A percentile compares a stretch with the other conserved stretches of the same genome.
Evolutionary conservation across 2,888 invertebrate species (phyloP).

Genomic region (Metallyticus violacea): DNA sequence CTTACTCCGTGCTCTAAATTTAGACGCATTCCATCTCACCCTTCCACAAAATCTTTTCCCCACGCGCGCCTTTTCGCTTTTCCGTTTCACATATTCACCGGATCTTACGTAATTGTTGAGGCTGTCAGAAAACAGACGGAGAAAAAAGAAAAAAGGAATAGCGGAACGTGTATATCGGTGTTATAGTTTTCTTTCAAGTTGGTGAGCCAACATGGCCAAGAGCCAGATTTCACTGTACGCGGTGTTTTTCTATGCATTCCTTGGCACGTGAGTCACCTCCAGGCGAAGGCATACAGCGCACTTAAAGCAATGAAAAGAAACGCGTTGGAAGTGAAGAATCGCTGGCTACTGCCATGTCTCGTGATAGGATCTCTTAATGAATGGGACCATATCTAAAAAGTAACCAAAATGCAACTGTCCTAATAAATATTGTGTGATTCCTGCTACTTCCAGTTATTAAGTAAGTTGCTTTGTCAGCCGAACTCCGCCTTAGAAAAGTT

Average conservation of each 20-base stretch:
- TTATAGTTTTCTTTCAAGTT: neutral
- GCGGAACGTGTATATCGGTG: neutral
- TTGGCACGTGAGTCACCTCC: neutral
- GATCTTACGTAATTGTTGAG: conserved; percentile 19
- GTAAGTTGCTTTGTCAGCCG: too few relatives aligned
- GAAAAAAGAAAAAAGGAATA: neutral
- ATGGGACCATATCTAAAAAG: neutral
- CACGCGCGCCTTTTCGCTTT: neutral
- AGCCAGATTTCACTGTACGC: neutral
- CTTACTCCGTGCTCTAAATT: neutral
- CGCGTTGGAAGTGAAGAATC: neutral
- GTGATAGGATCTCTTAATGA: neutral
- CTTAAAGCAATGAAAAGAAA: neutral
- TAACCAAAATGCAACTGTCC: neutral
- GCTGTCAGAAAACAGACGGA: neutral
- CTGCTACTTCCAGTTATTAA: neutral
- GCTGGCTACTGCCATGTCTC: neutral
- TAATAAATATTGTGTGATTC: neutral
- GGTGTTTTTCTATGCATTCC: neutral
- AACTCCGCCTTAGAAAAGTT: too few relatives aligned
- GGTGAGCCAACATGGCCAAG: conserved; percentile 1
- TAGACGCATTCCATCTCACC: neutral
- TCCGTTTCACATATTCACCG: neutral
- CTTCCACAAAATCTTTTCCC: neutral
- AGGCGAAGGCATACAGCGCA: neutral